Percentiles rank a stretch among this genome's conserved stretches.
phyloP scores from a whole-genome alignment of 2,888 invertebrate genomes.

The Clistopyga incitator region DNA sequence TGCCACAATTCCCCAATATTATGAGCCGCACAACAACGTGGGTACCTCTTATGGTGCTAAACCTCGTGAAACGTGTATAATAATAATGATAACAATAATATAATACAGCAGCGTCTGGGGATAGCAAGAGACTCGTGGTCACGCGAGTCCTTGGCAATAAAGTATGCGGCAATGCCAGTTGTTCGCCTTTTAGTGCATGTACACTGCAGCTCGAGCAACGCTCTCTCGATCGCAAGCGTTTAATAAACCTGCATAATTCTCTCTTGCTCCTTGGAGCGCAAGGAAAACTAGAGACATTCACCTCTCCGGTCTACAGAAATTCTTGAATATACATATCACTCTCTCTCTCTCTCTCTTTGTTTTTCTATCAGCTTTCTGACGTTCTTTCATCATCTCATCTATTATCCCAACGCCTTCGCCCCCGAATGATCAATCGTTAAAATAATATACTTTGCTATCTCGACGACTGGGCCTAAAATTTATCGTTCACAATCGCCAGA shows the following conservation, averaged over 20 bases:
- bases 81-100: background rate
- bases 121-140: slow-evolving; percentile 9
- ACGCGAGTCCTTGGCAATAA: slow-evolving; percentile 63
- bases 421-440: slow-evolving; percentile 14
- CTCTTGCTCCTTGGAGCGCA: slow-evolving; percentile 10
- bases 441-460: slow-evolving; percentile 24
- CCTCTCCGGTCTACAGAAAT: slow-evolving; percentile 57
- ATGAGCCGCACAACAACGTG: too few species aligned
- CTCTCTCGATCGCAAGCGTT: slow-evolving; percentile 40
- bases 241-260: slow-evolving; percentile 44
- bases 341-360: slow-evolving; percentile 10
- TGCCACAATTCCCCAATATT: too few species aligned
- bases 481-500: slow-evolving; percentile 1
- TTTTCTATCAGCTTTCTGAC: slow-evolving; percentile 6
- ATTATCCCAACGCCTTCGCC: slow-evolving; percentile 1
- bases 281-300: slow-evolving; percentile 63
- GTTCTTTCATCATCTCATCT: slow-evolving; percentile 32
- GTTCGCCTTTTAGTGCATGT: slow-evolving; percentile 40
- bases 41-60: background rate
- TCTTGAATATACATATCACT: slow-evolving; percentile 41
- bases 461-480: slow-evolving; percentile 12
- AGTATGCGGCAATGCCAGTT: slow-evolving; percentile 55
- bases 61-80: background rate
- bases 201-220: slow-evolving; percentile 18
- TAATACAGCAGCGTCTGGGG: background rate